These are phyloP conservation scores for Sylvilagus floridanus DNA, from an alignment of 2,797 vertebrate species.

Conservation along the genomic window DNA sequence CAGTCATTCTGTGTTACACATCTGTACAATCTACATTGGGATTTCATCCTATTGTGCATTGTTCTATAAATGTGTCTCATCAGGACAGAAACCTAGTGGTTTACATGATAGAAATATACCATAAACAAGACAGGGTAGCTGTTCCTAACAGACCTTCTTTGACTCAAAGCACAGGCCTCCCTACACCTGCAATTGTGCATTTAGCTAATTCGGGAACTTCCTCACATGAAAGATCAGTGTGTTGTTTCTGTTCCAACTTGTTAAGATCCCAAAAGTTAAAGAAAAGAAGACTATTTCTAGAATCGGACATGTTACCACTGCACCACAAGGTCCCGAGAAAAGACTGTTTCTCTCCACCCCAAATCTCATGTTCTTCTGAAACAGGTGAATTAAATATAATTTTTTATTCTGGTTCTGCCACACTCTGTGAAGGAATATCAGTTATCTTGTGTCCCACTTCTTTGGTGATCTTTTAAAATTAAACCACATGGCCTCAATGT, in stretches of 20 bases:
- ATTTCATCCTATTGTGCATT: slow-evolving; percentile 32
- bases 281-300: background rate
- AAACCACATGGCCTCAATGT: background rate
- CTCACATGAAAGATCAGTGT: background rate
- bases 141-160: slow-evolving; percentile 45
- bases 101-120: background rate
- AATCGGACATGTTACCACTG: too few species aligned
- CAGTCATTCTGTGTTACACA: background rate
- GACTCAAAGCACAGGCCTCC: background rate
- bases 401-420: slow-evolving; percentile 1
- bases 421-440: background rate
- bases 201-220: background rate
- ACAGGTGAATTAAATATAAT: background rate
- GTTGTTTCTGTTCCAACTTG: background rate
- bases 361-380: slow-evolving; percentile 17
- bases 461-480: background rate
- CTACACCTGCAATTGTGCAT: background rate
- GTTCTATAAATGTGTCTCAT: background rate
- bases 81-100: background rate
- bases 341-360: background rate
- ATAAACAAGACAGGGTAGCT: slow-evolving; percentile 6
- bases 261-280: background rate
- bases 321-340: background rate
- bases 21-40: background rate
- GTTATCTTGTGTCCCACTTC: background rate